A percentile compares a stretch with the other conserved stretches of the same genome.
These are phyloP conservation scores for Regulus satrapa DNA, from an alignment of 2,113 vertebrate genomes.

Conservation along the genomic window DNA sequence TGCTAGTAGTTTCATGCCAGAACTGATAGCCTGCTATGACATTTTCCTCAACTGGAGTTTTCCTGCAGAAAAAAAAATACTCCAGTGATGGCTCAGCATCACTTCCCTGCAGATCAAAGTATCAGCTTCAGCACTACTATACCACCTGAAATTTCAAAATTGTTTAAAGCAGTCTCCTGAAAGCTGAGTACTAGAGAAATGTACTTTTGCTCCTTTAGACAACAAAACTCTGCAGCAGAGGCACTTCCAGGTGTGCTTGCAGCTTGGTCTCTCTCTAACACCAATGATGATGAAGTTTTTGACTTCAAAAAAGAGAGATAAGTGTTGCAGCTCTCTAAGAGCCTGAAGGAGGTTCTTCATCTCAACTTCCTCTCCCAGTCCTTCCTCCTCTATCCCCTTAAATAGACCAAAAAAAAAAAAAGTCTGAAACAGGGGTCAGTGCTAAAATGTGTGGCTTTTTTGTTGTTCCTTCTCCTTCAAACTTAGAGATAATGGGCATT, in stretches of 20 bases:
- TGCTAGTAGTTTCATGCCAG: constrained; percentile 16
- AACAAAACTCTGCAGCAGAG: not conserved
- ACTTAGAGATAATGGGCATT: not conserved
- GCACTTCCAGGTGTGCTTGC: not conserved
- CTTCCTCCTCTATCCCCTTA: not conserved
- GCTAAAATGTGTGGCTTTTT: not conserved
- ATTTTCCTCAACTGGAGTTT: not conserved
- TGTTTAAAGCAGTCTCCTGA: not conserved
- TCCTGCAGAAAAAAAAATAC: not conserved
- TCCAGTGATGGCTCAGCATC: not conserved
- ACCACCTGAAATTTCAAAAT: not conserved
- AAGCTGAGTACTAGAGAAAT: not conserved
- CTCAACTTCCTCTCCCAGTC: not conserved
- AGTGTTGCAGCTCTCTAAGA: not conserved
- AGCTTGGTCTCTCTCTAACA: not conserved
- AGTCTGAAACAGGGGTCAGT: not conserved
- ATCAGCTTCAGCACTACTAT: not conserved
- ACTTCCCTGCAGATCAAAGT: not conserved
- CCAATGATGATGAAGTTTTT: not conserved
- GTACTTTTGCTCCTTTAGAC: not conserved
- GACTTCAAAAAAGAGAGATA: not conserved
- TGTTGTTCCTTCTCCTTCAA: not conserved
- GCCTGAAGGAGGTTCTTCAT: not conserved
- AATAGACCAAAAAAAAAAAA: not conserved
- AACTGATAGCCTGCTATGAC: constrained; percentile 1